A percentile compares a stretch with the other conserved stretches of the same genome.
These are phyloP conservation scores for Ranitomeya imitator DNA, from an alignment of 2,113 vertebrate species.

Conservation along the genomic window DNA sequence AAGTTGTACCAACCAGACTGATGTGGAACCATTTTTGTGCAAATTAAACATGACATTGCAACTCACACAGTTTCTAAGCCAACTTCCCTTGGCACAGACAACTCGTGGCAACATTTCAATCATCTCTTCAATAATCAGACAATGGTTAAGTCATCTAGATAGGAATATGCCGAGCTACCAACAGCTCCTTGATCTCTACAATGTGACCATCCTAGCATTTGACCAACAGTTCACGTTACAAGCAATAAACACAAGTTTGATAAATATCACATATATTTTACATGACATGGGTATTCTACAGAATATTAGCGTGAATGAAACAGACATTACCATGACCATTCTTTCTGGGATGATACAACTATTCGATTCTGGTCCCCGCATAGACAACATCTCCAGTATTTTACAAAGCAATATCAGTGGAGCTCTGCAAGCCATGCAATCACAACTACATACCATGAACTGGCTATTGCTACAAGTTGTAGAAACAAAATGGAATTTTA, in stretches of 20 bases:
- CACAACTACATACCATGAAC: conserved; percentile 4
- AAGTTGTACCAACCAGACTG: not conserved
- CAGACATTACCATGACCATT: not conserved
- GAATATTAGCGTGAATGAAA: not conserved
- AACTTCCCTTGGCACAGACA: not conserved
- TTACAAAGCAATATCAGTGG: conserved; percentile 23
- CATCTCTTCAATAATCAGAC: not conserved
- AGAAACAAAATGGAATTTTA: not conserved
- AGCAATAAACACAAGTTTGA: conserved; percentile 39
- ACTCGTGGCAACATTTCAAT: not conserved
- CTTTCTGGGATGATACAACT: conserved; percentile 17
- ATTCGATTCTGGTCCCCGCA: not conserved
- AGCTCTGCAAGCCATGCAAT: not conserved
- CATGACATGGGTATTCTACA: not conserved
- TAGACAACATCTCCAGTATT: not conserved
- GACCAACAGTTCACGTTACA: conserved; percentile 4
- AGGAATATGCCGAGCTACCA: not conserved
- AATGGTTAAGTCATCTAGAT: conserved; percentile 36
- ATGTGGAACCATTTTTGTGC: conserved; percentile 17
- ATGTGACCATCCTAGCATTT: not conserved
- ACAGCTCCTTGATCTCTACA: conserved; percentile 35
- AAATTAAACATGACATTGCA: conserved; percentile 17
- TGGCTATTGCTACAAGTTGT: conserved; percentile 20
- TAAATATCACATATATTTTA: conserved; percentile 4
- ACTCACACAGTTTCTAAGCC: conserved; percentile 3